Evolutionary conservation across 2,113 vertebrate genomes (phyloP), one percentile per base, ranked within the genome.

Genomic region (Phocoena phocoena): DNA sequence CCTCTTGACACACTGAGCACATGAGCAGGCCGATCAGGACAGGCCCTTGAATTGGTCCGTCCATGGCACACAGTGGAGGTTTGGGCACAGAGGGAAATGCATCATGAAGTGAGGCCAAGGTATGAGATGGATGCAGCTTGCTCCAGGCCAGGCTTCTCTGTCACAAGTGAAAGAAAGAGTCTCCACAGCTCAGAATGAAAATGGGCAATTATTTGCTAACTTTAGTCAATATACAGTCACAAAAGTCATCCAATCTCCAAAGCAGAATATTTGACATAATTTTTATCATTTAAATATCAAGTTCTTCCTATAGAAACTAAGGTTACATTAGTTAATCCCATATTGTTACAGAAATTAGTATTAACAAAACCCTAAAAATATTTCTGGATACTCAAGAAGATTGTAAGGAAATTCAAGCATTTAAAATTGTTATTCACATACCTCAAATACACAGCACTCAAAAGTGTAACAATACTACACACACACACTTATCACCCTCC

Each of bases 151-250:
- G 62, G 5, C 33, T 23, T 70, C 28, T n/a, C 47, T 23, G 12
- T 28, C 38, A 5, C 8, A 38, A 92, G 33, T n/a, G 18, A 73
- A 82, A 95, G 41, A 84, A 79, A 73, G 18, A n/a, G 7, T 31
- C n/a, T 58, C n/a, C 65, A 95, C 38, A 44, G 82, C 25, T 93
- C n/a, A 82, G 44, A 87, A 83, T 21, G 26, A 88, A 95, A 83
- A 82, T 13, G 23, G 33, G 23, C 18, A 67, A 53, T 67, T 65
- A 15, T 88, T 90, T 63, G 13, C 60, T 65, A 65, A 74, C 26
- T 86, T 79, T 26, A 65, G 47, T 65, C 63, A 83, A 68, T 62
- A 25, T 38, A 31, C 13, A 82, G 14, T 55, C 73, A 77, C 9
- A 17, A 76, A 83, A 81, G 9, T 63, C 28, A 71, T 68, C 55